These are phyloP conservation scores for Monomorium pharaonis DNA, from an alignment of 1,140 invertebrate species.

Conservation along the genomic window DNA sequence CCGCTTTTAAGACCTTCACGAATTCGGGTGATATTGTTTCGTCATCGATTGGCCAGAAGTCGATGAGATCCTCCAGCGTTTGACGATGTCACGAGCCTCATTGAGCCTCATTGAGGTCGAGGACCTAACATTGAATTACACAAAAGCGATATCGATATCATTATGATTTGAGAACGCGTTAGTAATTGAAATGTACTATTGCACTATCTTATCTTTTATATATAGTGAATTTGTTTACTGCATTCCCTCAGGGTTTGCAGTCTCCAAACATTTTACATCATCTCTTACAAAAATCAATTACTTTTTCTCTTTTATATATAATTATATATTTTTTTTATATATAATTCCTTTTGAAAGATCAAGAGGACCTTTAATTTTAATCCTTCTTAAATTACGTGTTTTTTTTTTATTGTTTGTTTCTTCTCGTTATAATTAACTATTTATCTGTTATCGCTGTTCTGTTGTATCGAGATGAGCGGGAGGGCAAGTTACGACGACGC, in stretches of 20 bases:
- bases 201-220: background rate
- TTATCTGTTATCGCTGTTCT: background rate
- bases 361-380: background rate
- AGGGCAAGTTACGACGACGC: conserved; percentile 25
- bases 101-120: conserved; percentile 64
- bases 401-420: background rate
- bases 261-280: too few relatives aligned
- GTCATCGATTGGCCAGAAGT: conserved; percentile 58
- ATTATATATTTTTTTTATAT: too few relatives aligned
- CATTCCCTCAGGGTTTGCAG: too few relatives aligned
- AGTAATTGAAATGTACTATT: background rate
- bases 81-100: conserved; percentile 69
- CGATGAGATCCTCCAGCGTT: conserved; percentile 50
- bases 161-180: background rate
- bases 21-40: conserved; percentile 42
- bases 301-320: too few relatives aligned
- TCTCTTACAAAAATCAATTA: too few relatives aligned
- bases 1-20: conserved; percentile 14
- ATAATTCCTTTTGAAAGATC: too few relatives aligned
- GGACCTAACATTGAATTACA: conserved; percentile 68
- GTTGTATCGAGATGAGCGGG: conserved; percentile 11
- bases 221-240: too few relatives aligned
- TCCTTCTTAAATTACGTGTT: background rate
- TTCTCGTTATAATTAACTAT: background rate
- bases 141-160: conserved; percentile 49